Base-by-base conservation (phyloP, 2,888 invertebrate genomes). In the Ferdinandea cuprea region DNA sequence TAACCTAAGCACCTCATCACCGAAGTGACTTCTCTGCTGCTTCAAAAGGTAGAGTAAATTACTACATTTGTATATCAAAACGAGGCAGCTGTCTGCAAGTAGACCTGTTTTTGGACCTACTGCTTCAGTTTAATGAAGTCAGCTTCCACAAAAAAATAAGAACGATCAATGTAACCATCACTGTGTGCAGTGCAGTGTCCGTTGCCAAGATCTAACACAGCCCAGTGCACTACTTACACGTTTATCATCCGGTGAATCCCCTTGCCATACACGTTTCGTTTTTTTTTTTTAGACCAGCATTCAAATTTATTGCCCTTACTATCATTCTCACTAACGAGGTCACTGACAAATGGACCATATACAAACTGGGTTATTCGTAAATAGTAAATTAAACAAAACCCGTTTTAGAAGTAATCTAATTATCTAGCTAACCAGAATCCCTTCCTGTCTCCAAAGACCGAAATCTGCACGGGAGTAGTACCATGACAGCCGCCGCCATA, bases 321-420 rank as follows among this genome's bases (percentile, higher is more conserved):
- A 42, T 52, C 11, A 15, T 21, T 35, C 19, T 37, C 37, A 40
- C 56, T 66, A 74, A 66, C 73, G 66, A 76, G 74, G 74, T 68
- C 44, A 68, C 40, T 76, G 50, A 59, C 35, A 21, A 58, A 44
- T 59, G 32, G 28, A 50, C 48, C 9, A 35, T n/a, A 11, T 1
- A 11, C 3, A 17, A 44, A 58, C 74, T 66, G 54, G 74, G 68
- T 68, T 68, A 72, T n/a, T 15, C 25, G n/a, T n/a, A n/a, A n/a
- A n/a, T n/a, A 69, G 3, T 17, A 30, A 48, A 48, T 37, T 37
- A n/a, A 32, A 35, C 13, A 52, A 54, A 35, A 65, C 65, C 15
- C 19, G 56, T 74, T 63, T 37, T 1, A n/a, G 6, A 48, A 30
- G 17, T 35, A n/a, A 13, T 37, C 15, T 1, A 4, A 30, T n/a